Base-by-base conservation (phyloP, 2,888 invertebrate genomes). In the Cryptosula pallasiana region DNA sequence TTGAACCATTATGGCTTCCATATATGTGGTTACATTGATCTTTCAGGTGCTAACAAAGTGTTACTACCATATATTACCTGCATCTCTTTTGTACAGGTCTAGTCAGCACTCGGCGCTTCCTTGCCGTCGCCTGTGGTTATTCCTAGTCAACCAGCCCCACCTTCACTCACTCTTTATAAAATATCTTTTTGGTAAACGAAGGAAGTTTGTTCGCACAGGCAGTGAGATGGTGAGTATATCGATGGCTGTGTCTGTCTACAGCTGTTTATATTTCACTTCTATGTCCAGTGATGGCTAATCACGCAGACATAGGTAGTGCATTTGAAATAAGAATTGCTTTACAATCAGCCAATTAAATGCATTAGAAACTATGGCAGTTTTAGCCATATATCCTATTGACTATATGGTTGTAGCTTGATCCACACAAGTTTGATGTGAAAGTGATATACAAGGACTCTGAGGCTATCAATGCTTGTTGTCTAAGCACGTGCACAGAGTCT, bases 401-500 rank as follows among this genome's bases (percentile, higher is more conserved):
- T 57, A 57, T 23, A 16, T 57, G n/a, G 5, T 57, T 57, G 13
- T 34, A 71, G 71, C 23, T 71, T n/a, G 55, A 55, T 32, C 35
- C 71, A 20, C 2, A 57, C n/a, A 55, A 29, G 63, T 71, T 55
- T 45, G 35, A 55, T 9, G 80, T 83, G 78, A 89, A 96, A 77
- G 94, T 99, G 78, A 94, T 99, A 77, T 98, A 99, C 86, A 97
- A 98, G 86, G 99, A 99, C 82, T 96, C 96, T 86, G 99, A 99
- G 85, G 93, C 95, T 73, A 96, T 99, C 78, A 91, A 95, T 72
- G 94, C 98, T 36, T 99, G 99, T 88, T 96, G 97, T 82, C 89
- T 97, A 73, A 97, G 96, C 85, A 29, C 36, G 5, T 13, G 9
- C 32, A n/a, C 9, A 2, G 55, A 75, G 55, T 13, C 36, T 2